A percentile compares a stretch with the other conserved stretches of the same genome.
These are phyloP conservation scores for Sitta europaea DNA, from an alignment of 2,113 vertebrate genomes.

Conservation along the genomic window DNA sequence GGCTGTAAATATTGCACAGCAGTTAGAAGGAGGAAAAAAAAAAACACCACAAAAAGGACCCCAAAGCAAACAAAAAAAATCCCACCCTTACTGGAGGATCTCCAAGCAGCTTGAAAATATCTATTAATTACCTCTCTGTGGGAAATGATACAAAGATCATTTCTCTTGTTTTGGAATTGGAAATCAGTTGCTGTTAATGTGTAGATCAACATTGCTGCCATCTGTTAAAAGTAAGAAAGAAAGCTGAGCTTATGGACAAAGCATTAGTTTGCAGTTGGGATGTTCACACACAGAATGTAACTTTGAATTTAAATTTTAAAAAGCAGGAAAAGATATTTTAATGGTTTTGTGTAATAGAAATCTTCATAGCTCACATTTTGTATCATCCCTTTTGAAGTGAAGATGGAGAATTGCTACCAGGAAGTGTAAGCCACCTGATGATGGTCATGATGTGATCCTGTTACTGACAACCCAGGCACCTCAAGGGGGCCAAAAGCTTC, in stretches of 20 bases:
- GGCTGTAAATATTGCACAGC: background rate
- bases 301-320: background rate
- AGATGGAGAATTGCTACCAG: background rate
- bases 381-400: background rate
- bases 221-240: slow-evolving; percentile 4
- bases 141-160: slow-evolving; percentile 20
- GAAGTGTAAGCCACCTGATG: background rate
- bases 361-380: background rate
- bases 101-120: slow-evolving; percentile 37
- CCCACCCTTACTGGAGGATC: background rate
- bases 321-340: background rate
- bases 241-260: background rate
- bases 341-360: background rate
- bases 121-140: slow-evolving; percentile 33
- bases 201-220: background rate
- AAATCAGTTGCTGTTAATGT: slow-evolving; percentile 12
- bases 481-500: background rate
- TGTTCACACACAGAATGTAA: background rate
- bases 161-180: slow-evolving; percentile 19
- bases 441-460: no score
- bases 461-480: background rate
- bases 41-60: background rate
- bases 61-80: background rate
- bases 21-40: background rate
- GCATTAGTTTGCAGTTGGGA: background rate